Conservation (phyloP, 1,140 invertebrate species). For the Heliconius hermathena region DNA sequence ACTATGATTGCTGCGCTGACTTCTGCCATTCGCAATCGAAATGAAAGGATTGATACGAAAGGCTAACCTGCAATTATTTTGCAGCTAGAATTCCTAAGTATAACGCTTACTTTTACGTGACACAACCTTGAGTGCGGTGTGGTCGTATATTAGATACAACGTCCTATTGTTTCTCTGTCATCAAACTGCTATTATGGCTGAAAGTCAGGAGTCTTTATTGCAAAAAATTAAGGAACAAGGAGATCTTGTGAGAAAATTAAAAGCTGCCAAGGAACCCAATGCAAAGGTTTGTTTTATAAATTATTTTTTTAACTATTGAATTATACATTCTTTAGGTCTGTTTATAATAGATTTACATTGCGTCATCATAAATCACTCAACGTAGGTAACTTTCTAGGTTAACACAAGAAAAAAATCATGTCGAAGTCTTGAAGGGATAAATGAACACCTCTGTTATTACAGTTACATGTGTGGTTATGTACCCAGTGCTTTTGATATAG, state of each 20-base stretch:
- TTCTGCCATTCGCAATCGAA: constrained; percentile 41
- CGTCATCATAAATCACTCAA: constrained; percentile 50
- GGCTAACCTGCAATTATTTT: constrained; percentile 66
- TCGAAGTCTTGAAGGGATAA: constrained; percentile 60
- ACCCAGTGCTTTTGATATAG: constrained; percentile 80
- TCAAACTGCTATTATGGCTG: constrained; percentile 55
- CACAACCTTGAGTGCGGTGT: constrained; percentile 49
- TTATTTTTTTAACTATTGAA: neutral
- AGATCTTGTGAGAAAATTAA: constrained; percentile 90
- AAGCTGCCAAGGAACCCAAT: constrained; percentile 89
- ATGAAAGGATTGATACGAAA: constrained; percentile 63
- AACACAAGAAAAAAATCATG: constrained; percentile 43
- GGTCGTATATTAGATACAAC: constrained; percentile 30
- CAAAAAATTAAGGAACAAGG: constrained; percentile 90
- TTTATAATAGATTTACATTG: constrained; percentile 37
- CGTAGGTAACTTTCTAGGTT: constrained; percentile 60
- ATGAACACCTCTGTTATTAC: constrained; percentile 74
- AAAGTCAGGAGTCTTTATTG: constrained; percentile 79
- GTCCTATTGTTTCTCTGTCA: constrained; percentile 31
- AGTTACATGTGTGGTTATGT: constrained; percentile 83
- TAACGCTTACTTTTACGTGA: constrained; percentile 53
- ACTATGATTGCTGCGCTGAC: neutral
- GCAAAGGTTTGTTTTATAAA: constrained; percentile 83
- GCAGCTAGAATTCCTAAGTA: constrained; percentile 35
- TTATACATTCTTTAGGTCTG: neutral